Base-by-base conservation (phyloP, 2,797 vertebrate genomes). In the Manis crassicaudata region DNA sequence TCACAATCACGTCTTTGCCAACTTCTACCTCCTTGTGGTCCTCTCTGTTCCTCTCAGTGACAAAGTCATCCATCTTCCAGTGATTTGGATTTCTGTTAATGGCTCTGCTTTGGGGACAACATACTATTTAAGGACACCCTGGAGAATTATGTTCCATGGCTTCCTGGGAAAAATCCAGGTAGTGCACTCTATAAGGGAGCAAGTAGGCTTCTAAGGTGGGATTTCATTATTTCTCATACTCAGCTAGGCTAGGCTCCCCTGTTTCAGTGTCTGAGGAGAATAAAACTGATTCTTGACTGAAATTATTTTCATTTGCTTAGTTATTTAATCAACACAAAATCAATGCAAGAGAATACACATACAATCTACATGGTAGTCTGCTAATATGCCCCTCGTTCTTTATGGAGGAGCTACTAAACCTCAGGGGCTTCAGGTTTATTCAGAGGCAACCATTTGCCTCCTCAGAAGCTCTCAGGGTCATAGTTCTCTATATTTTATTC, bases 71-170 rank as follows among this genome's bases (percentile, higher is more conserved):
- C n/a, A 23, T 37, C 2, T 70, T 92, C 65, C 58, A 54, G n/a
- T 92, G 37, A 58, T 68, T 58, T 94, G 37, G 21, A 46, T 75
- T 92, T 91, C 94, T 35, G 68, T 35, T 40, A 84, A 40, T 90
- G 54, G 14, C 29, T 81, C 6, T 87, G 43, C 46, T 88, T 75
- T 75, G 77, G 35, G 65, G 50, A 88, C 32, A 72, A 18, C 12
- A 73, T 5, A 43, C 3, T 27, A 76, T 81, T 95, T 91, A 67
- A 93, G 92, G 29, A 83, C 10, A 87, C 0, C 7, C 20, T 62
- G 1, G 6, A 9, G 3, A 1, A 18, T 37, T 80, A 43, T 43
- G 12, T 4, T 21, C 17, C 4, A 43, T 75, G 29, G 1, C 21
- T 84, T 86, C 32, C 10, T 86, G 37, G 46, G 65, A 77, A 70